phyloP scores from a whole-genome alignment of 1,140 invertebrate species.

The Triops longicaudatus region DNA sequence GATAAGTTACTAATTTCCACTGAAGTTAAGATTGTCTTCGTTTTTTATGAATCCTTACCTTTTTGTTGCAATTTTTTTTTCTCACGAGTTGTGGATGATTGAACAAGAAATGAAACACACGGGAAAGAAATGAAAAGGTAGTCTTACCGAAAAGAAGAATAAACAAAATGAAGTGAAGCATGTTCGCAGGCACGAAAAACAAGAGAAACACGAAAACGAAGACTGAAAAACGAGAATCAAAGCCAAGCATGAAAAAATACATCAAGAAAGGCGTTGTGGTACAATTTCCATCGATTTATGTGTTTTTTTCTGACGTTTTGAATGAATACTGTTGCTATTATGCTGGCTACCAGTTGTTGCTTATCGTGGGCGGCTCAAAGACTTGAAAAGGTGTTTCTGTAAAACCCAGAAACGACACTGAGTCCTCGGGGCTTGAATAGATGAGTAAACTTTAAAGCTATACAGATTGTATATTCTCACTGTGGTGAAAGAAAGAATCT shows the following conservation, averaged over 20 bases:
- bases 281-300: constrained; percentile 64
- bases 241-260: not conserved
- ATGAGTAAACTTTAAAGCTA: not conserved
- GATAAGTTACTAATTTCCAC: too few relatives aligned
- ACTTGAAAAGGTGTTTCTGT: not conserved
- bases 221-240: too few relatives aligned
- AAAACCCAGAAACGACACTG: not conserved
- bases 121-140: too few relatives aligned
- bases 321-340: constrained; percentile 62
- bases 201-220: too few relatives aligned
- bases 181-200: too few relatives aligned
- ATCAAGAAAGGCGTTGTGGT: not conserved
- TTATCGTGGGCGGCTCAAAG: not conserved
- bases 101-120: too few relatives aligned
- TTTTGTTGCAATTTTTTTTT: too few relatives aligned
- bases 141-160: too few relatives aligned
- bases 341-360: constrained; percentile 69
- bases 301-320: constrained; percentile 83
- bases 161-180: constrained; percentile 22
- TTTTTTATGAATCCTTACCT: too few relatives aligned
- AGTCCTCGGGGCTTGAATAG: not conserved
- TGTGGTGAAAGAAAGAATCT: not conserved
- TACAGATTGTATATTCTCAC: not conserved
- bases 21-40: too few relatives aligned
- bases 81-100: too few relatives aligned